Percentiles rank a stretch among this genome's conserved stretches.
These are phyloP conservation scores for Trichonephila inaurata DNA, from an alignment of 1,140 invertebrate genomes.

Conservation along the genomic window DNA sequence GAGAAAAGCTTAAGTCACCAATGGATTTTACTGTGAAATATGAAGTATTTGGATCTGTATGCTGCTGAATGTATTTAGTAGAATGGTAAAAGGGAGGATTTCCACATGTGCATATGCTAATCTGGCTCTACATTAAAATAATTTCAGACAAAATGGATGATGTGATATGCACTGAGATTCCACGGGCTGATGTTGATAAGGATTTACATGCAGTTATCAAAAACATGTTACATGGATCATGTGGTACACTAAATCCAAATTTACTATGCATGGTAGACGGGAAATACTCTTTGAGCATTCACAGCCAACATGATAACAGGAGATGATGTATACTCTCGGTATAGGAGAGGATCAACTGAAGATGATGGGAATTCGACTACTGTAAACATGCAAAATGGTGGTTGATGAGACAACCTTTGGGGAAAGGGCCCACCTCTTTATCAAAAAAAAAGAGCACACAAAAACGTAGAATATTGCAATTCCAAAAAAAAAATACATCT, in stretches of 20 bases:
- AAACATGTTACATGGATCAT: constrained; percentile 27
- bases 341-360: constrained; percentile 78
- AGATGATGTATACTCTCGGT: constrained; percentile 81
- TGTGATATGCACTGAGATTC: constrained; percentile 66
- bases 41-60: no score
- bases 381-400: no score
- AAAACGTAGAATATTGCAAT: no score
- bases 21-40: no score
- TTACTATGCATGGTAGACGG: constrained; percentile 82
- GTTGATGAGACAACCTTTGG: no score
- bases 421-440: no score
- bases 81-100: constrained; percentile 79
- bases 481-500: neutral
- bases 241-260: constrained; percentile 79
- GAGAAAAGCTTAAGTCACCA: no score
- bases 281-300: constrained; percentile 80
- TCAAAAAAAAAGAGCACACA: neutral
- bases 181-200: neutral
- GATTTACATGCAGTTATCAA: constrained; percentile 21
- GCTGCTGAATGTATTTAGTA: no score
- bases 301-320: constrained; percentile 79
- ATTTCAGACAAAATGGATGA: constrained; percentile 17
- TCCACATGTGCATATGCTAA: constrained; percentile 81
- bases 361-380: constrained; percentile 32
- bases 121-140: constrained; percentile 73